Evolutionary conservation across 2,113 vertebrate species (phyloP).

Genomic region (Scomber colias): DNA sequence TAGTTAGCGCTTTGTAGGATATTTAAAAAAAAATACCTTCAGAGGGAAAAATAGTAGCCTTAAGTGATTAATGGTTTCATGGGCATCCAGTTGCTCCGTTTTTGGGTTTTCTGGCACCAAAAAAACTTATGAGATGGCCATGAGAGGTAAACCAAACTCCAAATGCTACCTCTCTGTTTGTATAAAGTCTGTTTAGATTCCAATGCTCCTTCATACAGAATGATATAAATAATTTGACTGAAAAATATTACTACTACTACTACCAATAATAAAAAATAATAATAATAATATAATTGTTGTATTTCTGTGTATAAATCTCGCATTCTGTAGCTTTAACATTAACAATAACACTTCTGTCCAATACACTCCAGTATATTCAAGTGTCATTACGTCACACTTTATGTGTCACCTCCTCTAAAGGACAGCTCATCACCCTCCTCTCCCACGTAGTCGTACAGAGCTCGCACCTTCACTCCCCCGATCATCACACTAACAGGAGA

Average conservation of each 20-base stretch:
- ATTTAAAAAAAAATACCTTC: background rate
- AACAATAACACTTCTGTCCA: background rate
- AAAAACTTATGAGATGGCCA: background rate
- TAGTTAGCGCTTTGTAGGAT: background rate
- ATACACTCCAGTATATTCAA: background rate
- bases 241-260: too few species aligned
- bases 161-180: too few species aligned
- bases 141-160: too few species aligned
- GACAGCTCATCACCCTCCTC: conserved; percentile 86
- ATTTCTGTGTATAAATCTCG: conserved; percentile 1
- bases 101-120: background rate
- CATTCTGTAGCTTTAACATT: background rate
- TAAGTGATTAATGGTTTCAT: background rate
- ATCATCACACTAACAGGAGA: conserved; percentile 82
- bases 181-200: background rate
- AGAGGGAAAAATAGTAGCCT: background rate
- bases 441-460: conserved; percentile 83
- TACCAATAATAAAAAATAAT: too few species aligned
- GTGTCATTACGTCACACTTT: conserved; percentile 16
- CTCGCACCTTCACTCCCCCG: conserved; percentile 85
- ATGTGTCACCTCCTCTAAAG: conserved; percentile 84
- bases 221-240: too few species aligned
- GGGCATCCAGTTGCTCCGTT: background rate
- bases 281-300: background rate
- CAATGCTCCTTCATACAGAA: background rate